Evolutionary conservation across 2,797 vertebrate species (phyloP).

Genomic region (Hafferia zeledoni): DNA sequence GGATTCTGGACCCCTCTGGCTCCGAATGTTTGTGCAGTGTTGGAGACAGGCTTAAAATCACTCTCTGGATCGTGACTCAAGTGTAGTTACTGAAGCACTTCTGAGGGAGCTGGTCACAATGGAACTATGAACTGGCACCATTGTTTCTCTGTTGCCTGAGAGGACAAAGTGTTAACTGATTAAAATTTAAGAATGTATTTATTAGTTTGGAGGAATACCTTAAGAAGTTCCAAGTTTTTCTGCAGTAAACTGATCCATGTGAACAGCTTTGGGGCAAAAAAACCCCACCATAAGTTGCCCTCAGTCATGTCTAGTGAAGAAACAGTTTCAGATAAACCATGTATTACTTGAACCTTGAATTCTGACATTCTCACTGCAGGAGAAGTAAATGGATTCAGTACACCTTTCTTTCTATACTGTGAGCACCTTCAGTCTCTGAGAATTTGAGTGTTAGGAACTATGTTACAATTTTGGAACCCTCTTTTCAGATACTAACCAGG

Average conservation of each 20-base stretch:
- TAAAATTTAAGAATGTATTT: neutral
- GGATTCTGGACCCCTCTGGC: neutral
- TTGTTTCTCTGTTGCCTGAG: neutral
- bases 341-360: neutral
- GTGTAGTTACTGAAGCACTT: neutral
- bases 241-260: neutral
- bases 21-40: fast-evolving
- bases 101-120: neutral
- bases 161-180: neutral
- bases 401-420: neutral
- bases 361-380: neutral
- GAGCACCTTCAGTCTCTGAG: neutral
- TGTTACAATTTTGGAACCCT: neutral
- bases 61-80: neutral
- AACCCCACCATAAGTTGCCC: neutral
- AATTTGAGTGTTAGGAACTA: neutral
- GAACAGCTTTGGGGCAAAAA: neutral
- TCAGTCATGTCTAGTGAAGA: neutral
- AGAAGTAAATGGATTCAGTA: neutral
- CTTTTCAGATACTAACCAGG: neutral
- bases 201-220: neutral
- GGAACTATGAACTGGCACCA: neutral
- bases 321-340: neutral
- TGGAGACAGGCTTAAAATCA: neutral
- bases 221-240: neutral